Base-by-base conservation (phyloP, 2,888 invertebrate species). In the Drosophila meridionalis region DNA sequence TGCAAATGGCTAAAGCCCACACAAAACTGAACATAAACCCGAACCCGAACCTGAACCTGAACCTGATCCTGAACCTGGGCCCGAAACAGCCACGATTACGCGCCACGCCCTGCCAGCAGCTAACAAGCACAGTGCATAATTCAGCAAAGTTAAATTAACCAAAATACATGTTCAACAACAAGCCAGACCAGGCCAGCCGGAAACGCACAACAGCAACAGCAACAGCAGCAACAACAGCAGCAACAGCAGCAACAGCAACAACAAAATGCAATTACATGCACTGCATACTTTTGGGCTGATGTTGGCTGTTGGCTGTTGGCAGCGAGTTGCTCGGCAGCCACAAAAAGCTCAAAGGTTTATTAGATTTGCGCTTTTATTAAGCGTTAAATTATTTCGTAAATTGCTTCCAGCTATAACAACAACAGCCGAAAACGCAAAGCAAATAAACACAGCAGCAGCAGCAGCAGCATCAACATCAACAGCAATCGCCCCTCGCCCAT, bases 111-210 rank as follows among this genome's bases (percentile, higher is more conserved):
- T 32, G 5, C 34, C 28, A 52, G 34, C 45, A 26, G 40, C 43
- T n/a, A 52, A 38, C 65, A 71, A 69, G 77, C 70, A 72, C 69
- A 73, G 75, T 90, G 80, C 83, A 89, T 90, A 87, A 88, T 89
- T 88, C 71, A 83, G 76, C 69, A 90, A 89, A 90, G 88, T 89
- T 90, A 89, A 90, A 89, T 89, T 88, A 89, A 89, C 90, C 90
- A 87, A 89, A 87, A 87, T 90, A 87, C 89, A 78, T 73, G 87
- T 70, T 70, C 48, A 86, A 86, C 83, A 83, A 86, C 68, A 80
- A 61, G 73, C 28, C 69, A 72, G 57, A 72, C 83, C 78, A 78
- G 36, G 55, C 84, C 82, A 81, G 42, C 53, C 71, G 82, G 76
- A 83, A 82, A 74, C 64, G 67, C 68, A 79, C 67, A 65, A 32